Evolutionary conservation across 2,888 invertebrate genomes (phyloP).

Genomic region (Ceraclea dissimilis): DNA sequence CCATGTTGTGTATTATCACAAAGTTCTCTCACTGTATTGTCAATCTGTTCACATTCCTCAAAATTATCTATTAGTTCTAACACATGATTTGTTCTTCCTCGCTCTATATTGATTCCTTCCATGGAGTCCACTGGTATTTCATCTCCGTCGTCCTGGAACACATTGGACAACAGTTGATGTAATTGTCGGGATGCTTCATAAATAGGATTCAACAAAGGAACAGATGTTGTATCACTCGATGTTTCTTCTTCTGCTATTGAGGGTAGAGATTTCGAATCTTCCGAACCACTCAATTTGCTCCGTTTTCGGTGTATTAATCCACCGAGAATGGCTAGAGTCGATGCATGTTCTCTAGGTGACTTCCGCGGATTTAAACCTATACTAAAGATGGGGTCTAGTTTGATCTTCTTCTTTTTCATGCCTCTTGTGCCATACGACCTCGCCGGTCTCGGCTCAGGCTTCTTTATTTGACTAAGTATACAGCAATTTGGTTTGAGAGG

Average conservation of each 20-base stretch:
- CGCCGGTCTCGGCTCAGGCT: constrained; percentile 37
- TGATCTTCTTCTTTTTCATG: constrained; percentile 36
- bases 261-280: constrained; percentile 42
- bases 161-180: constrained; percentile 41
- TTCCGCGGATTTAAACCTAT: constrained; percentile 59
- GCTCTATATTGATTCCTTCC: constrained; percentile 33
- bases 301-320: constrained; percentile 50
- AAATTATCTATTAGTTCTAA: constrained; percentile 42
- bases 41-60: constrained; percentile 40
- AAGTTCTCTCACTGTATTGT: constrained; percentile 36
- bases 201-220: constrained; percentile 8
- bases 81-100: constrained; percentile 40
- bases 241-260: constrained; percentile 37
- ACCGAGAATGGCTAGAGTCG: constrained; percentile 75
- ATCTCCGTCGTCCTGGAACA: constrained; percentile 42
- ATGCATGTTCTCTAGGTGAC: constrained; percentile 82
- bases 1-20: constrained; percentile 31
- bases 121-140: constrained; percentile 42
- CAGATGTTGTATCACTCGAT: constrained; percentile 36
- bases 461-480: constrained; percentile 41
- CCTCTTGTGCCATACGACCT: constrained; percentile 41
- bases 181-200: constrained; percentile 33
- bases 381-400: constrained; percentile 27
- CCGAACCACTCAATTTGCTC: constrained; percentile 33
- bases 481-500: constrained; percentile 53